Base-by-base conservation (phyloP, 2,888 invertebrate species). In the Teinopalpus imperialis region DNA sequence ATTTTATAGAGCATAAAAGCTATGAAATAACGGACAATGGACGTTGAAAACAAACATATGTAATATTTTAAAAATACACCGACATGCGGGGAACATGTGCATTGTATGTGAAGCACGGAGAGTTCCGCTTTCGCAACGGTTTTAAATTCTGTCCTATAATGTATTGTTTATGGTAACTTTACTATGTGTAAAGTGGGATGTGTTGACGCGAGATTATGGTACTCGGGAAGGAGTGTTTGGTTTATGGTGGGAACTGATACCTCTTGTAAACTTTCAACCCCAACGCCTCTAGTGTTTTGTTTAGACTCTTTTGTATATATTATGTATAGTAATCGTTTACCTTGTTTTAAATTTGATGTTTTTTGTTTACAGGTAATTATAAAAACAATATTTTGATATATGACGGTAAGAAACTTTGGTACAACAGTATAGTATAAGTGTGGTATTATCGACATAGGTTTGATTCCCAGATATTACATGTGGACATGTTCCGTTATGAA, bases 121-220 rank as follows among this genome's bases (percentile, higher is more conserved):
- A 45, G 45, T 52, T 52, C 45, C 48, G 44, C 43, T 48, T 50
- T 50, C 49, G 42, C 49, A 48, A 48, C 43, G 21, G 41, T 42
- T 41, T 39, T 47, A 44, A 30, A 46, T 48, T 45, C 27, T 52
- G 49, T 52, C 52, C 43, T 57, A 57, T 62, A 59, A 68, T 57
- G 58, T 59, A 41, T 47, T 45, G 45, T 39, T 63, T 63, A 68
- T 68, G 63, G 61, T 63, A 58, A 57, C 49, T 63, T 66, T 63
- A 71, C 66, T 63, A 60, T 74, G 72, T 63, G 54, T 75, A 76
- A 82, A 80, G 69, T 76, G 63, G 79, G 71, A 56, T 78, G 66
- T 54, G 63, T 58, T 54, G 67, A 62, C 59, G 55, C 43, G 62
- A 72, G 67, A 70, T 77, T 71, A 70, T 63, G 57, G 61, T 48